Base-by-base conservation (phyloP, 2,888 invertebrate genomes). In the Strigamia transsilvanica region DNA sequence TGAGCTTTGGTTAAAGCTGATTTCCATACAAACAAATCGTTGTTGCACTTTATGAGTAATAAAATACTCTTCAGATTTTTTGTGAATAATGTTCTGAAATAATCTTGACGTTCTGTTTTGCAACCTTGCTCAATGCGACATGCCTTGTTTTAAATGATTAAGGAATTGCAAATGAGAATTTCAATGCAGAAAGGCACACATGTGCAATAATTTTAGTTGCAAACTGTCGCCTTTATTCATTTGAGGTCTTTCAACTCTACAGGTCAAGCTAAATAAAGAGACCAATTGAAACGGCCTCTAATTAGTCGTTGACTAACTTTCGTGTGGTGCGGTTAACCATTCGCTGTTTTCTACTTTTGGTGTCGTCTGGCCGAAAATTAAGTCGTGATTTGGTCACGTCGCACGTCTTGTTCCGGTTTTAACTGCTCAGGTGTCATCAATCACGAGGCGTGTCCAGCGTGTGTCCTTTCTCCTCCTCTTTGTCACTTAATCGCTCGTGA, bases 401-500 rank as follows among this genome's bases (percentile, higher is more conserved):
- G 23, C 32, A 73, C 73, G 73, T 73, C 73, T 73, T 73, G 73
- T 73, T 73, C 73, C 73, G 73, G 73, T 73, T 73, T 73, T 73
- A 23, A 73, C 73, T 73, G 73, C 73, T 6, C 73, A 73, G 73
- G 73, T 73, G 73, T 32, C 73, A 73, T 73, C 73, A 73, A 73
- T 73, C 73, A 73, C 12, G 73, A 73, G 32, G 15, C 73, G 32
- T 73, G 73, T 73, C 73, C 27, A 27, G 18, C 32, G 27, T 27
- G 32, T 73, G 73, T 73, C 73, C 73, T 73, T 73, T 56, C 56
- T 56, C 73, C 73, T 73, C 73, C 73, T 73, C 73, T 73, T 73
- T 73, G 73, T 73, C 73, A 73, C 73, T 73, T 73, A 73, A 73
- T 73, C 73, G 73, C 73, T 73, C 32, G 73, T 73, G 73, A 73